A percentile compares a stretch with the other conserved stretches of the same genome.
Evolutionary conservation across 2,113 vertebrate species (phyloP).

Genomic region (Nothoprocta pentlandii): DNA sequence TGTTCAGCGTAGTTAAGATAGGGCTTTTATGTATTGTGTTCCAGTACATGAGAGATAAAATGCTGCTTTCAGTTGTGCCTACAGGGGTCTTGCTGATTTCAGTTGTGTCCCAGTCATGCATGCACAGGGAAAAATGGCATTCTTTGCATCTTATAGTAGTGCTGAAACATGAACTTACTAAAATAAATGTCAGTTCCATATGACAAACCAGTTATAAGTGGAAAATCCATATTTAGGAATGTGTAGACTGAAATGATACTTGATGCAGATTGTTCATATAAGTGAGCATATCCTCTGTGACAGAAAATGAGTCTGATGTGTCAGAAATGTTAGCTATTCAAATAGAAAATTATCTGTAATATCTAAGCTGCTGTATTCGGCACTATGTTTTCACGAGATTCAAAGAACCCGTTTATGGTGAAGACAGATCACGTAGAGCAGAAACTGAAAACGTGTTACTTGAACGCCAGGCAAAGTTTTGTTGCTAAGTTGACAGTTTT

Average conservation of each 20-base stretch:
- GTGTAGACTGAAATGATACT: not conserved
- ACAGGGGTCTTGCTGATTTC: not conserved
- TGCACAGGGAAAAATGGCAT: not conserved
- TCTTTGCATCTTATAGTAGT: not conserved
- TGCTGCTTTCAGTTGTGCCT: not conserved
- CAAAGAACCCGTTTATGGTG: not conserved
- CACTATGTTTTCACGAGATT: not conserved
- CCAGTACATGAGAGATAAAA: not conserved
- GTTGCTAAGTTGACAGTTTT: not conserved
- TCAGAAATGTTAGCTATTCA: not conserved
- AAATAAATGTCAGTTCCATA: not conserved
- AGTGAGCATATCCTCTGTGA: not conserved
- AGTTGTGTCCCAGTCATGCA: not conserved
- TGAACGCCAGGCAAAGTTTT: not conserved
- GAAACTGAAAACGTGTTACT: not conserved
- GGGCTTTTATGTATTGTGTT: not conserved
- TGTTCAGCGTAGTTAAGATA: not conserved
- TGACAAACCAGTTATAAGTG: not conserved
- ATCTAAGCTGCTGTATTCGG: conserved; percentile 16
- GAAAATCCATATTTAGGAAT: not conserved
- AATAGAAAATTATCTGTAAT: not conserved
- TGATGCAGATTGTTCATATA: not conserved
- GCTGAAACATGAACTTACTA: not conserved
- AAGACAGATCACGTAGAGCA: not conserved
- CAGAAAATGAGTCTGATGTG: not conserved